Evolutionary conservation across 2,888 invertebrate genomes (phyloP).

Genomic region (Drosophila borborema): DNA sequence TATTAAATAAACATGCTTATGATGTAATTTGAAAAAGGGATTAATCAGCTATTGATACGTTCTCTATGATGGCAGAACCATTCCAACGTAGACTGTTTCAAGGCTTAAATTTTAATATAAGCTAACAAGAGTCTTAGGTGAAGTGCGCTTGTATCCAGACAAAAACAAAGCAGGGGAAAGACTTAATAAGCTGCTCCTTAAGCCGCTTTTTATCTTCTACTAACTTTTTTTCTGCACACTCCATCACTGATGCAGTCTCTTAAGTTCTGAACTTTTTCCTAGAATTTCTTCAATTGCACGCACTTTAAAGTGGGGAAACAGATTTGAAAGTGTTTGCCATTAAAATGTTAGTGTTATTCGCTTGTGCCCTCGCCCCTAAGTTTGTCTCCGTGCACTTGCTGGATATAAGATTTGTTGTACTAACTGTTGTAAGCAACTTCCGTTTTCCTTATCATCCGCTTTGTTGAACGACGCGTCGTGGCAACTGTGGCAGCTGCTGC

Average conservation of each 20-base stretch:
- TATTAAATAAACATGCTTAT: neutral
- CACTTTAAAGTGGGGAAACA: conserved; percentile 44
- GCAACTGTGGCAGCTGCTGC: conserved; percentile 44
- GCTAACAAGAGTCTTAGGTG: neutral
- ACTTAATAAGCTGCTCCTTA: neutral
- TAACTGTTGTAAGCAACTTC: conserved; percentile 75
- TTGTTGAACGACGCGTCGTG: conserved; percentile 44
- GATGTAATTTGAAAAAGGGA: neutral
- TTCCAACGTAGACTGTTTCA: too few species aligned
- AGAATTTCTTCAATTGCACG: conserved; percentile 17
- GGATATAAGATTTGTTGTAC: conserved; percentile 40
- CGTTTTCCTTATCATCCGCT: conserved; percentile 68
- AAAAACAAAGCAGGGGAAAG: neutral
- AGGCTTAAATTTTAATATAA: neutral
- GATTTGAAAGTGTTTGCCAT: conserved; percentile 63
- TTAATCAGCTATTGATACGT: neutral
- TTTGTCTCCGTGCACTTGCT: conserved; percentile 17
- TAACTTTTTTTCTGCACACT: accelerated
- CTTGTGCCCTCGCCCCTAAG: neutral
- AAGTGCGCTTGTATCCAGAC: too few species aligned
- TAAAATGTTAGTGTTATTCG: conserved; percentile 28
- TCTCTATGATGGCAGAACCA: too few species aligned
- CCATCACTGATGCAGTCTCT: neutral
- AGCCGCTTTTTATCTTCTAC: neutral
- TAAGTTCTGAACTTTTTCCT: conserved; percentile 15